Conservation (phyloP, 2,888 invertebrate species). For the Odontothrips loti region DNA sequence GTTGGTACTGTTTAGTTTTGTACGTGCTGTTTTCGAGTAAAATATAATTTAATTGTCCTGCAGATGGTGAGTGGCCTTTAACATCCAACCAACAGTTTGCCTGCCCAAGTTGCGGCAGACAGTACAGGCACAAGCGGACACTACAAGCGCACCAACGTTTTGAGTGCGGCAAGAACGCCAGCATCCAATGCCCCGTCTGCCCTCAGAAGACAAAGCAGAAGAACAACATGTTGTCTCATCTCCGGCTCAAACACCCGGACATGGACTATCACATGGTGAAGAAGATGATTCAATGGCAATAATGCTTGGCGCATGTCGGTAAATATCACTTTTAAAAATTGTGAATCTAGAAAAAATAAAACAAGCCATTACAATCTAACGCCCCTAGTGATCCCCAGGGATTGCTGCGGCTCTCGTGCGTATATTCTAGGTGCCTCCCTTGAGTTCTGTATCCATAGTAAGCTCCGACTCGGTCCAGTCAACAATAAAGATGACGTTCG, state of each 20-base stretch:
- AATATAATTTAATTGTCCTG: neutral
- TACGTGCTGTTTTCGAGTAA: neutral
- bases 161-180: conserved; percentile 46
- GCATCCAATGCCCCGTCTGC: conserved; percentile 45
- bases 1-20: no score
- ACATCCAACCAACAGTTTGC: neutral
- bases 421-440: no score
- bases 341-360: no score
- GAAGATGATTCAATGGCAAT: neutral
- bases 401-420: no score
- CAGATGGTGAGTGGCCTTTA: neutral
- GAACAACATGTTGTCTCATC: conserved; percentile 42
- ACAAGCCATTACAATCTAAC: no score
- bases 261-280: neutral
- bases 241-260: conserved; percentile 40
- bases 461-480: no score
- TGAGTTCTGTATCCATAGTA: no score
- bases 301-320: neutral
- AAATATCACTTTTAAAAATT: no score
- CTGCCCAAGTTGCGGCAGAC: conserved; percentile 43
- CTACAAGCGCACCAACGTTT: conserved; percentile 43
- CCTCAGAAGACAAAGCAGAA: conserved; percentile 42
- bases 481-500: no score
- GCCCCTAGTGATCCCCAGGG: no score
- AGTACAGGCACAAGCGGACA: conserved; percentile 45